Evolutionary conservation across 2,797 vertebrate genomes (phyloP), one percentile per base, ranked within the genome.

Genomic region (Karalla daura): DNA sequence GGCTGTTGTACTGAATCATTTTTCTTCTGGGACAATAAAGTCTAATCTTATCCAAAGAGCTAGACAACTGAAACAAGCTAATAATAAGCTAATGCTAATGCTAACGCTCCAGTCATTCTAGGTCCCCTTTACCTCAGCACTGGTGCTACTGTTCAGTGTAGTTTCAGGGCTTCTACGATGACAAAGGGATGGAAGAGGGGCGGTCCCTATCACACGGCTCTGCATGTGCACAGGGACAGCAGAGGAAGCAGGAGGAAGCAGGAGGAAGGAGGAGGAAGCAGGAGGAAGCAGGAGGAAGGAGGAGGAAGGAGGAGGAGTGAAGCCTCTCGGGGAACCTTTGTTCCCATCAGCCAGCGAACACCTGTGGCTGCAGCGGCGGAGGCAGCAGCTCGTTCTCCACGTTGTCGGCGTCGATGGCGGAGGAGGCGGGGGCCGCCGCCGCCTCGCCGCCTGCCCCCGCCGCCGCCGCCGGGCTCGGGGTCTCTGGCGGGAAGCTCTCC

Each of bases 321-420:
- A 64, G 60, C 63, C 46, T 81, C 51, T 43, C 46, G 30, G 24
- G 49, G 50, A 44, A 54, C 33, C 12, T 12, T 39, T 59, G 24
- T 30, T 55, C 25, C 30, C 7, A 84, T 94, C 89, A 98, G 50
- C 96, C 96, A 28, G 95, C 94, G 43, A 98, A 98, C 52, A 98
- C 95, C 78, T 99, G 98, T 3, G 97, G 98, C 69, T 95, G 94
- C 74, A 99, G 86, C 0, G 98, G 98, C 1, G 98, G 96, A 1
- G 98, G 98, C 61, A 99, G 94, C 45, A 94, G 94, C 81, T 99
- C 97, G 10, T 95, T 96, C 75, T 98, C 98, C 30, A 97, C 90
- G 5, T 92, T 93, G 36, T 93, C 92, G 21, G 91, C 89, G 70
- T 93, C 92, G 1, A 93, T 93, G 6, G 91, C 86, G 5, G 88